Evolutionary conservation across 2,113 vertebrate species (phyloP).

Genomic region (Trichomycterus rosablanca): DNA sequence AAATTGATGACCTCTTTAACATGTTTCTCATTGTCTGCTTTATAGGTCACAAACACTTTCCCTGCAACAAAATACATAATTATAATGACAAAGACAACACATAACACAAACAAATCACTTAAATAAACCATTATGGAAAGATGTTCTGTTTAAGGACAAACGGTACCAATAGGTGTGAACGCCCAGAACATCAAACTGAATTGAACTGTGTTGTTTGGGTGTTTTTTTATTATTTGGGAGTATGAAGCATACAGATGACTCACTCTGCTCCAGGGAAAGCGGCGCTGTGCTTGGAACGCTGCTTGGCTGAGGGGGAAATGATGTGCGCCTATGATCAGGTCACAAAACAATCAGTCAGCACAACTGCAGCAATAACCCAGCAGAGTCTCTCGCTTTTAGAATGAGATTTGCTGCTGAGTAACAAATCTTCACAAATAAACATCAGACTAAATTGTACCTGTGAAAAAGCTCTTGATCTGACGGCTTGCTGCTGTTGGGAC

Average conservation of each 20-base stretch:
- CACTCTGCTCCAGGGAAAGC: conserved; percentile 70
- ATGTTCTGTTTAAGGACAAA: no score
- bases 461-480: conserved; percentile 44
- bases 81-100: neutral
- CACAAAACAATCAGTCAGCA: neutral
- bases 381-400: neutral
- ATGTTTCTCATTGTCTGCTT: conserved; percentile 70
- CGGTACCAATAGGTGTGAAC: no score
- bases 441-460: conserved; percentile 46
- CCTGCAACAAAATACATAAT: conserved; percentile 48
- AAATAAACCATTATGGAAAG: neutral
- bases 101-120: no score
- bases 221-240: neutral
- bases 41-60: conserved; percentile 73
- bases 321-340: conserved; percentile 29
- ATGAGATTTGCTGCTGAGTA: neutral
- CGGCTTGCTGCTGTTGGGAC: conserved; percentile 45
- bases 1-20: conserved; percentile 75
- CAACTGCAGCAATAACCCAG: neutral
- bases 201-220: neutral
- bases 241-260: conserved; percentile 37
- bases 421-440: no score
- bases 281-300: conserved; percentile 40
- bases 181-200: no score
- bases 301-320: conserved; percentile 44